Conservation (phyloP, 1,140 invertebrate genomes). For the Drosophila chauvacae region DNA sequence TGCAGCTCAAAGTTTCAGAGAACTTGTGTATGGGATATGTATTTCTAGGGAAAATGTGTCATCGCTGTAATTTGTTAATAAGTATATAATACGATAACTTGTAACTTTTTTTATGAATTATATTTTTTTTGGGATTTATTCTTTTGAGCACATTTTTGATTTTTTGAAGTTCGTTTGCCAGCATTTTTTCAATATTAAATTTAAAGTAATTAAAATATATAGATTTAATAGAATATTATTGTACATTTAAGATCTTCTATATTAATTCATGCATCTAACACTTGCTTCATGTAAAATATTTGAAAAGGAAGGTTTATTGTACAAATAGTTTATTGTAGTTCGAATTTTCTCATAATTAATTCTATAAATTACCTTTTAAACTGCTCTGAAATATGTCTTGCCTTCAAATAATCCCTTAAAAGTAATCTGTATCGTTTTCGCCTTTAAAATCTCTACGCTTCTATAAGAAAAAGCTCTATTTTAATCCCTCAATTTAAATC, state of each 20-base stretch:
- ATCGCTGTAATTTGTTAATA: background rate
- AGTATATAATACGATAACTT: no score
- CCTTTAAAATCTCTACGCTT: background rate
- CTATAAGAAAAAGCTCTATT: no score
- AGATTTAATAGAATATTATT: background rate
- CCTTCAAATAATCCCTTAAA: background rate
- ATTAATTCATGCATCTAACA: background rate
- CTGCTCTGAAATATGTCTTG: background rate
- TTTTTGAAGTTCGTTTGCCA: background rate
- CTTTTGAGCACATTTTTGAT: background rate
- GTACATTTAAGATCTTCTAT: background rate
- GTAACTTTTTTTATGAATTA: background rate
- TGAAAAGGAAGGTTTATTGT: no score
- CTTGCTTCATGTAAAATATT: no score
- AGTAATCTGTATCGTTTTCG: accelerated
- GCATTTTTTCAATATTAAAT: background rate
- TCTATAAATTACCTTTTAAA: background rate
- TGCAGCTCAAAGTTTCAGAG: background rate
- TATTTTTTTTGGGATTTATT: background rate
- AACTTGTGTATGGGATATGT: background rate
- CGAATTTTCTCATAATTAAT: no score
- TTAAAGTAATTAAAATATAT: background rate
- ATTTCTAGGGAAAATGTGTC: background rate
- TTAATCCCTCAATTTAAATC: background rate
- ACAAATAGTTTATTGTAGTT: no score